Base-by-base conservation (phyloP, 2,888 invertebrate genomes). In the Boloria euphrosyne region DNA sequence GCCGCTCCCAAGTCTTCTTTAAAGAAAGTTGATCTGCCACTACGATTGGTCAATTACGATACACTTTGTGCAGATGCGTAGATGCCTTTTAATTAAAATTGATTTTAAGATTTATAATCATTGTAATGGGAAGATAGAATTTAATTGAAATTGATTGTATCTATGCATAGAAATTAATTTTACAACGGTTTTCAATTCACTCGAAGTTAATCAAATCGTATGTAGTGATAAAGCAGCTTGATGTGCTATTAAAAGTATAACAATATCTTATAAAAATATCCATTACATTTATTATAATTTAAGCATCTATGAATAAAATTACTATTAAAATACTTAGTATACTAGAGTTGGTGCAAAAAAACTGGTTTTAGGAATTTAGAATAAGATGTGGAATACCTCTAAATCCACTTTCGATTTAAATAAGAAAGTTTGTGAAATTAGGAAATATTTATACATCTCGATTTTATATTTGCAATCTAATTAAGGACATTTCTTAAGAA, bases 1-100 rank as follows among this genome's bases (percentile, higher is more conserved):
- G 78, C 83, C 81, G 76, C 77, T 71, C 74, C 74, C 73, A 63
- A 69, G 62, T 68, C 68, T 69, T 70, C 73, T 73, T 69, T 70
- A 68, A 74, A 74, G 77, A 77, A 77, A 77, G 75, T 73, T 71
- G 76, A 71, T 68, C 74, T 64, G 59, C 67, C 65, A 70, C 65
- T 69, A 59, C 58, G 59, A 65, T 64, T 66, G 55, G 63, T 62
- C 66, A 71, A 72, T 74, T 72, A 71, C 70, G 50, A 68, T 70
- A 70, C 49, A 68, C 65, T 70, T 70, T 59, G 63, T 66, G 17
- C 62, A 69, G 66, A 53, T 64, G 53, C 65, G 60, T 64, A 51
- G 62, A 43, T 69, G 38, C 31, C 31, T 3, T 43, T 43, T 18
- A 16, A 22, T 61, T 7, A 16, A 44, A 2, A 59, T 16, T 47